phyloP scores from a whole-genome alignment of 2,888 invertebrate species.

The Rhingia rostrata region DNA sequence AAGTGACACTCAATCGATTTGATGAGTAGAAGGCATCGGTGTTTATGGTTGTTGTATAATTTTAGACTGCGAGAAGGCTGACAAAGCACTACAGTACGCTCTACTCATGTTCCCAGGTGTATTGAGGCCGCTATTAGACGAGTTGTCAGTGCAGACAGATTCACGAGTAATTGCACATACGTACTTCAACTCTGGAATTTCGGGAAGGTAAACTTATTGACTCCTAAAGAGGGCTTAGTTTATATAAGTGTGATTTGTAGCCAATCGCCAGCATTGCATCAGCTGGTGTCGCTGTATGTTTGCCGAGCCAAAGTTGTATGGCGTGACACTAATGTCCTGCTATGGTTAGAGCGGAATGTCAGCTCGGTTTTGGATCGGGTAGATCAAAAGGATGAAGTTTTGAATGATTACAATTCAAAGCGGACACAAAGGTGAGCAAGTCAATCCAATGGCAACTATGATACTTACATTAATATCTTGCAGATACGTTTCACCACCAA shows the following conservation, averaged over 20 bases:
- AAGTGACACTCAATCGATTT: conserved; percentile 18
- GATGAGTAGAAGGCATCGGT: background rate
- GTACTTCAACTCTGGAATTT: conserved; percentile 80
- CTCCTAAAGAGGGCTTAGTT: conserved; percentile 11
- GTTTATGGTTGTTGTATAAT: conserved; percentile 26
- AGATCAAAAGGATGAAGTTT: conserved; percentile 85
- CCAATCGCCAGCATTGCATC: conserved; percentile 87
- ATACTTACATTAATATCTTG: background rate
- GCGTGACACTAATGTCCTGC: conserved; percentile 89
- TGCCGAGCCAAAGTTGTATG: conserved; percentile 89
- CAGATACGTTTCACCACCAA: conserved; percentile 79
- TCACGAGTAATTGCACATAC: conserved; percentile 85
- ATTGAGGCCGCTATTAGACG: conserved; percentile 88
- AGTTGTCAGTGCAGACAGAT: conserved; percentile 90
- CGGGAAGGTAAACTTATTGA: conserved; percentile 77
- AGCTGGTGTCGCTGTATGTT: conserved; percentile 89
- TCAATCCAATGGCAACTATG: background rate
- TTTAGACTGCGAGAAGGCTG: conserved; percentile 83
- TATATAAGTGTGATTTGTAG: conserved; percentile 76
- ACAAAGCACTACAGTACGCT: conserved; percentile 88
- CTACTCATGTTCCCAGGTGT: conserved; percentile 92
- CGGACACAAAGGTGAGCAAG: conserved; percentile 83
- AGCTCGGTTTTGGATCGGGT: conserved; percentile 86
- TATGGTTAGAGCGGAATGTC: conserved; percentile 91
- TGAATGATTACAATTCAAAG: conserved; percentile 86